Evolutionary conservation across 2,888 invertebrate genomes (phyloP).

Genomic region (Eupithecia subfuscata): DNA sequence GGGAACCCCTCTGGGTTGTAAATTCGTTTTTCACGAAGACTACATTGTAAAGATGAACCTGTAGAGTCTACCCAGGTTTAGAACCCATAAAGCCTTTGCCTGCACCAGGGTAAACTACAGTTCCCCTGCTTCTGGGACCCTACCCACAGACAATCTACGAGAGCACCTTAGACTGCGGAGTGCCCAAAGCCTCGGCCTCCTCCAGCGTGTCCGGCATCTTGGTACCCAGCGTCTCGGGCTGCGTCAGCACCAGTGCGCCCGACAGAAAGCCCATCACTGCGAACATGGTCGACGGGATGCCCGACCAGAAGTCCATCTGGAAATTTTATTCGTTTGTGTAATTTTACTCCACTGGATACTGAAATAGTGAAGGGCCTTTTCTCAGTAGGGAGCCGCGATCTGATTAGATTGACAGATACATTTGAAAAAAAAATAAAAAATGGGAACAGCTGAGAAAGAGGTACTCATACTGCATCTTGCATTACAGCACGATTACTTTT

Average conservation of each 20-base stretch:
- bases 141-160: not conserved
- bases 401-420: no score
- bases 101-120: not conserved
- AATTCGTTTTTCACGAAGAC: not conserved
- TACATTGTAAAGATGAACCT: not conserved
- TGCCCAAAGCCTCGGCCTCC: conserved; percentile 79
- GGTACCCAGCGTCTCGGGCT: conserved; percentile 85
- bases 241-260: conserved; percentile 82
- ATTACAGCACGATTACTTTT: not conserved
- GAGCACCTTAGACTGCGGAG: conserved; percentile 45
- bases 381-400: no score
- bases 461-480: not conserved
- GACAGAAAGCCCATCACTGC: conserved; percentile 79
- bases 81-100: not conserved
- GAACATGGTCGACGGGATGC: conserved; percentile 83
- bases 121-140: not conserved
- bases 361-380: not conserved
- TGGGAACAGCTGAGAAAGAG: no score
- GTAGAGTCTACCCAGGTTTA: not conserved
- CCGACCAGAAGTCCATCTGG: conserved; percentile 65
- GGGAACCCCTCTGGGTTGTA: not conserved
- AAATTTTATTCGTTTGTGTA: conserved; percentile 35
- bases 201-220: conserved; percentile 85
- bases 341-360: not conserved
- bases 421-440: no score